Conservation (phyloP, 2,113 vertebrate genomes). For the Thinocorus orbignyianus region DNA sequence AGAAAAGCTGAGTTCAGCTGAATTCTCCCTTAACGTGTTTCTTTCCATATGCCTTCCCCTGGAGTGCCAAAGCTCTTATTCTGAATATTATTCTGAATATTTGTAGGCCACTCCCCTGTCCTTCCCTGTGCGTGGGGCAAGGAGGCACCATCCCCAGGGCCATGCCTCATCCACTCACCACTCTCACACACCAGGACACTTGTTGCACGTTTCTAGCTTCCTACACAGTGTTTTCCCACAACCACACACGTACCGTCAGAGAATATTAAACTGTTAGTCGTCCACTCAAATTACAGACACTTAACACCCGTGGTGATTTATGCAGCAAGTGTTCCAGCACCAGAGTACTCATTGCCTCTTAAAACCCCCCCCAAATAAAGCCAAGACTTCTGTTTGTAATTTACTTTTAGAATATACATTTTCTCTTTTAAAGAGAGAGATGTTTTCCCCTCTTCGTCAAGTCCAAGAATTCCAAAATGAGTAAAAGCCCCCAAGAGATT, state of each 20-base stretch:
- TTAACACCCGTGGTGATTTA: background rate
- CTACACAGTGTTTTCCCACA: background rate
- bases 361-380: background rate
- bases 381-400: background rate
- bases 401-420: background rate
- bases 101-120: background rate
- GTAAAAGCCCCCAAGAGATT: background rate
- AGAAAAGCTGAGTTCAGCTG: background rate
- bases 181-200: background rate
- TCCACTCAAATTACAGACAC: background rate
- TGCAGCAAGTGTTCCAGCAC: background rate
- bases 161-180: background rate
- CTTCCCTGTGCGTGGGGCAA: fast-evolving
- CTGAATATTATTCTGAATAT: background rate
- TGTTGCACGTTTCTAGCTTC: background rate
- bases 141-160: background rate
- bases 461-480: background rate
- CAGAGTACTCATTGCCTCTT: background rate
- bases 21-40: background rate
- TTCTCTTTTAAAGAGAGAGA: background rate
- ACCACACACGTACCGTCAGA: background rate
- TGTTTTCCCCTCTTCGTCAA: background rate
- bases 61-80: background rate
- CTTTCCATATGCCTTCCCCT: background rate
- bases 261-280: background rate